Conservation (phyloP, 1,140 invertebrate genomes). For the Drosophila pectinifera region DNA sequence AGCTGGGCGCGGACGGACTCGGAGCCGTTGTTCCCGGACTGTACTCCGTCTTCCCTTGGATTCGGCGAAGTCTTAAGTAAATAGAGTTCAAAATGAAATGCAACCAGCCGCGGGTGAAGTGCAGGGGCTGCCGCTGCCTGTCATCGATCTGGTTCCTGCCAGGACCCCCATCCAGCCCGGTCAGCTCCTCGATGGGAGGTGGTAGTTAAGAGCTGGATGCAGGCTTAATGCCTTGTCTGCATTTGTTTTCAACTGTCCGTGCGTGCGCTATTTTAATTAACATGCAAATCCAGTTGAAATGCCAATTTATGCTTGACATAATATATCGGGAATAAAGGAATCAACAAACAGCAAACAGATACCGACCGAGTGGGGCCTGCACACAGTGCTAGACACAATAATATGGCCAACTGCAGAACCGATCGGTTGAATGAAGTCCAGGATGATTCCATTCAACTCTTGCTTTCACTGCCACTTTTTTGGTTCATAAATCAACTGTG, state of each 20-base stretch:
- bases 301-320: conserved; percentile 83
- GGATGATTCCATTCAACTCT: conserved; percentile 45
- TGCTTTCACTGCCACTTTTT: conserved; percentile 15
- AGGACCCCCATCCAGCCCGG: conserved; percentile 29
- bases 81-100: conserved; percentile 81
- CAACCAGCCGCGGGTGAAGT: conserved; percentile 74
- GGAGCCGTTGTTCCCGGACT: conserved; percentile 35
- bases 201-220: conserved; percentile 32
- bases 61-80: conserved; percentile 77
- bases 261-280: conserved; percentile 80
- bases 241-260: conserved; percentile 81
- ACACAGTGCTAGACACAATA: conserved; percentile 35
- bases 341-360: conserved; percentile 44
- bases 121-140: conserved; percentile 51
- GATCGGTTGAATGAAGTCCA: conserved; percentile 15
- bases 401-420: conserved; percentile 34
- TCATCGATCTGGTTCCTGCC: conserved; percentile 69
- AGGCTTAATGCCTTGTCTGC: conserved; percentile 76
- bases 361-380: conserved; percentile 18
- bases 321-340: conserved; percentile 64
- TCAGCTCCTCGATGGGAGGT: conserved; percentile 45
- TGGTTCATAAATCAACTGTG: conserved; percentile 31
- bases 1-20: not conserved
- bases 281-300: conserved; percentile 83
- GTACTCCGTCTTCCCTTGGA: conserved; percentile 39